A percentile compares a stretch with the other conserved stretches of the same genome.
These are phyloP conservation scores for Aurelia sp. DNA, from an alignment of 30 jellyfish, hydroid and myxozoan species.

Conservation along the genomic window DNA sequence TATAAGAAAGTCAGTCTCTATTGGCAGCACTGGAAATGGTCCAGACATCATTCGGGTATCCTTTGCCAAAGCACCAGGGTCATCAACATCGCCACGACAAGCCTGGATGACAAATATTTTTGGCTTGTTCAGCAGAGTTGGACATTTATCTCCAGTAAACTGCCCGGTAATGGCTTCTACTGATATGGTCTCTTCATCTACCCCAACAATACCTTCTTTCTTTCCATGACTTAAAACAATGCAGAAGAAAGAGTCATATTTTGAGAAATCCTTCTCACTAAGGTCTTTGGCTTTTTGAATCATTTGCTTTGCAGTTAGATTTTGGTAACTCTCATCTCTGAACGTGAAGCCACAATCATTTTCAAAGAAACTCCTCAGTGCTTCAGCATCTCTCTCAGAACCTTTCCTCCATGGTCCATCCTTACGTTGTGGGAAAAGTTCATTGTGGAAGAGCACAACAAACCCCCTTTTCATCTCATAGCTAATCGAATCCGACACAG, in stretches of 20 bases:
- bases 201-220: slow-evolving; percentile 72
- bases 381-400: slow-evolving; percentile 60
- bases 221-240: slow-evolving; percentile 73
- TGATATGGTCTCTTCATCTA: slow-evolving; percentile 37
- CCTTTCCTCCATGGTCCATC: slow-evolving; percentile 61
- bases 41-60: slow-evolving; percentile 20
- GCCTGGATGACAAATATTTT: slow-evolving; percentile 82
- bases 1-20: slow-evolving; percentile 76
- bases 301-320: slow-evolving; percentile 32
- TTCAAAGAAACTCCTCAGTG: slow-evolving; percentile 32
- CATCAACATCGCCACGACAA: slow-evolving; percentile 86
- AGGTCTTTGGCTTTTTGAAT: not conserved
- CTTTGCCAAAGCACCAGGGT: slow-evolving; percentile 44
- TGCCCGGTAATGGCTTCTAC: slow-evolving; percentile 32
- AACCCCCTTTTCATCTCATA: slow-evolving; percentile 38
- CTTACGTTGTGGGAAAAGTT: not conserved
- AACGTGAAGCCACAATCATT: slow-evolving; percentile 34
- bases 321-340: not conserved
- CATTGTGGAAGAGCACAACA: slow-evolving; percentile 38
- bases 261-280: slow-evolving; percentile 35
- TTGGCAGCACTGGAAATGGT: slow-evolving; percentile 26
- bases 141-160: slow-evolving; percentile 74
- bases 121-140: slow-evolving; percentile 67
- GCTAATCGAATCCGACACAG: not conserved
- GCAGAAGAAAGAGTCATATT: slow-evolving; percentile 48